Conservation (phyloP, 2,797 vertebrate species). For the Neostethus bicornis region DNA sequence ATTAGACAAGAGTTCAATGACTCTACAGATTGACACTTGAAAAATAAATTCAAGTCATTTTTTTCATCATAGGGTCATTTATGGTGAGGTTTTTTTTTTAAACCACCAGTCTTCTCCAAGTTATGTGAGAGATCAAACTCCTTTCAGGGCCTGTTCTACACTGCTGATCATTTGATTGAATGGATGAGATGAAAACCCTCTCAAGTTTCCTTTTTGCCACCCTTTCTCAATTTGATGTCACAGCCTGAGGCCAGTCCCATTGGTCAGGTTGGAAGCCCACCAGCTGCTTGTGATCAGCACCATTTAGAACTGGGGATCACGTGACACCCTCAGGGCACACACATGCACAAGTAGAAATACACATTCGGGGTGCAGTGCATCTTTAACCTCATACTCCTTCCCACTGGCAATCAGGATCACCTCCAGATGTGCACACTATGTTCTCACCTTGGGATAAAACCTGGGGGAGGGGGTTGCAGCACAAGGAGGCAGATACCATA, state of each 20-base stretch:
- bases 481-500: conserved; percentile 7
- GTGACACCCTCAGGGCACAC: conserved; percentile 60
- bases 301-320: conserved; percentile 56
- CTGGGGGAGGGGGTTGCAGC: conserved; percentile 32
- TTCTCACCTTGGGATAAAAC: conserved; percentile 51
- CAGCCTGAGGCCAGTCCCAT: conserved; percentile 23
- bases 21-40: conserved; percentile 38
- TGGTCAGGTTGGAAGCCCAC: conserved; percentile 28
- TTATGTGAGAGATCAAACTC: not conserved
- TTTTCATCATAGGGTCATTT: too few species aligned
- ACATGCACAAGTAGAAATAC: conserved; percentile 39
- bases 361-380: conserved; percentile 48
- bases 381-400: conserved; percentile 59
- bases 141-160: conserved; percentile 6
- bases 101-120: not conserved
- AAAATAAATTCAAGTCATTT: too few species aligned
- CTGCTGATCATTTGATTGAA: conserved; percentile 16
- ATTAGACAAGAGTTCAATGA: conserved; percentile 3
- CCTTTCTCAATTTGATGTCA: conserved; percentile 50
- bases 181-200: conserved; percentile 17
- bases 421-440: conserved; percentile 69
- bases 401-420: conserved; percentile 61
- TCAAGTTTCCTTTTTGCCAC: conserved; percentile 19
- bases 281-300: conserved; percentile 75
- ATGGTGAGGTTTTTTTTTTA: not conserved